Evolutionary conservation across 2,888 invertebrate species (phyloP), one percentile per base, ranked within the genome.

Genomic region (Cordylochernes scorpioides): DNA sequence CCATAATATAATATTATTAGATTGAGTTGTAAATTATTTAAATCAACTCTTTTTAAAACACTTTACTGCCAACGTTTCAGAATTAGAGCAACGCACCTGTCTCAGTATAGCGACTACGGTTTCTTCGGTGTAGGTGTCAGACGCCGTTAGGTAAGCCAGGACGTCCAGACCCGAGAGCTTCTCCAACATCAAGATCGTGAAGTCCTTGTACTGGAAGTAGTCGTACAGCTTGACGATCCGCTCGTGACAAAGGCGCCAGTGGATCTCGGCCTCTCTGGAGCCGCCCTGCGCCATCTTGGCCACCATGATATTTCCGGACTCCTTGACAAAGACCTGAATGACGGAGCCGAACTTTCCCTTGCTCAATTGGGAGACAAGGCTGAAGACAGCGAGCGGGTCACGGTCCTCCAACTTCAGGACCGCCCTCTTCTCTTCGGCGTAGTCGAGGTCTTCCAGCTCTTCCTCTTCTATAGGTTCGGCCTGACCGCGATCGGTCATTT

Each of bases 41-140:
- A 25, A 25, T 25, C 7, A 9, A 25, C 14, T 25, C 14, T n/a
- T 25, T n/a, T 12, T n/a, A 10, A 9, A 19, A 9, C 8, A 19
- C 8, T 9, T 19, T 9, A 19, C 9, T 19, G 9, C 19, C 8
- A 19, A 9, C 9, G 8, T 19, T 19, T 8, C 8, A 19, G 9
- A 19, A 19, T 19, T 10, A 17, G n/a, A n/a, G 36, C n/a, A n/a
- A n/a, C n/a, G 40, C 44, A 63, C 61, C 58, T 94, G 91, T 3
- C 68, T 65, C 22, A 88, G 64, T 15, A 84, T 70, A 1, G 67
- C 68, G 1, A 78, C 73, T 1, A 91, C 80, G 54, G 71, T 71
- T 54, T 88, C 80, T 53, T 94, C 94, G 0, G 71, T 68, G 54
- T 86, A 94, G 44, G 80, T 74, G 50, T 84, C 78, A 29, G 72